phyloP scores from a whole-genome alignment of 2,113 vertebrate species.

The Propithecus coquereli region DNA sequence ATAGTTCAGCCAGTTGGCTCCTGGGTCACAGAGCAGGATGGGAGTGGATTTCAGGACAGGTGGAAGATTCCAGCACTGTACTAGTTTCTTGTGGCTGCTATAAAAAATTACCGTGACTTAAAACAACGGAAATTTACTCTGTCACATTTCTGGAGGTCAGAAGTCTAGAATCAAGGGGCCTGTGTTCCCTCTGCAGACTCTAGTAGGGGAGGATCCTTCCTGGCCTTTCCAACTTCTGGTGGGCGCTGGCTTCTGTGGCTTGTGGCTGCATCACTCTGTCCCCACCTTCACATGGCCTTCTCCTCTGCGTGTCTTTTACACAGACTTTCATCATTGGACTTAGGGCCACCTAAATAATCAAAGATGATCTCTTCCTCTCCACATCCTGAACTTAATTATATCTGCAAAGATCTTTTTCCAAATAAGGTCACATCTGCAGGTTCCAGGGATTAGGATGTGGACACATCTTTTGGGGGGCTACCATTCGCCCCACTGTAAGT shows the following conservation, averaged over 20 bases:
- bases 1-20: background rate
- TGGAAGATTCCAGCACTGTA: background rate
- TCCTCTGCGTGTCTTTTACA: background rate
- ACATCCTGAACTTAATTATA: background rate
- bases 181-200: background rate
- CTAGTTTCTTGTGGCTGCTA: background rate
- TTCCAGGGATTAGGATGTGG: background rate
- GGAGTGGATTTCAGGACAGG: background rate
- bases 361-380: background rate
- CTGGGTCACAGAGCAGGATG: background rate
- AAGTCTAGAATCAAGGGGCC: background rate
- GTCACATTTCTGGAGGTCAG: background rate
- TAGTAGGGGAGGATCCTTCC: accelerated
- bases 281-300: background rate
- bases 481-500: background rate
- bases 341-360: no score
- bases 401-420: background rate
- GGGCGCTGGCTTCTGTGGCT: background rate
- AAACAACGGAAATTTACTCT: background rate
- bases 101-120: no score
- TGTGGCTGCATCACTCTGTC: background rate
- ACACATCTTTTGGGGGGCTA: background rate
- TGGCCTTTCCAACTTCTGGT: background rate
- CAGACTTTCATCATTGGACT: background rate
- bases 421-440: background rate